These are phyloP conservation scores for Sebastes oblongus DNA, from an alignment of 2,797 vertebrate genomes.

Conservation along the genomic window DNA sequence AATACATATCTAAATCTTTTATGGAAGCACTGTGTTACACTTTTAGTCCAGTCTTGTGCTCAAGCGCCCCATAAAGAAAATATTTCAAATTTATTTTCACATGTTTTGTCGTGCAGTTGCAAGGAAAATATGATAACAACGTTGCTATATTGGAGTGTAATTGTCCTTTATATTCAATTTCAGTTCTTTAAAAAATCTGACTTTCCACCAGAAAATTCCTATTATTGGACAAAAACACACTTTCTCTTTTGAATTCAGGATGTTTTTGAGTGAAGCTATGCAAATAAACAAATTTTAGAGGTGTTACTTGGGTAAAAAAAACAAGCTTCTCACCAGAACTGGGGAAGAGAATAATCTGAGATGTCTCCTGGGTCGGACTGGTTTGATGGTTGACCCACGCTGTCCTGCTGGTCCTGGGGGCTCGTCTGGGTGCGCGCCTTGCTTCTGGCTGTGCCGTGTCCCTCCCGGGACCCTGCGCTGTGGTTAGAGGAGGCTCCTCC, in stretches of 20 bases:
- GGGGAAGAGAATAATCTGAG: constrained; percentile 90
- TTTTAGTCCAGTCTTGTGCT: not conserved
- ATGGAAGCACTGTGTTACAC: not conserved
- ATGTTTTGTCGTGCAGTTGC: not conserved
- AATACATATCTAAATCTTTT: not conserved
- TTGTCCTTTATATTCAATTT: not conserved
- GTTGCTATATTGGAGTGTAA: not conserved
- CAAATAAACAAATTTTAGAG: not conserved
- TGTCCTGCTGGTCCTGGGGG: constrained; percentile 28
- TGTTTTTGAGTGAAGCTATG: not conserved
- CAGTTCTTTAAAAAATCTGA: not conserved
- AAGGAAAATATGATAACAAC: not conserved
- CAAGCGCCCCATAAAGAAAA: not conserved
- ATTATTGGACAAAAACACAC: not conserved
- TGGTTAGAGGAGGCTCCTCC: constrained; percentile 55
- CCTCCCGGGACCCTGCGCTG: not conserved
- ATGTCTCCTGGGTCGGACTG: constrained; percentile 63
- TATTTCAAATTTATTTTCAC: not conserved
- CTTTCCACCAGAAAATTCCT: not conserved
- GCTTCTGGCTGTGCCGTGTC: not conserved
- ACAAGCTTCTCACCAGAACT: constrained; percentile 82
- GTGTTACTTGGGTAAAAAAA: not conserved
- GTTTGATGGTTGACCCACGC: not conserved
- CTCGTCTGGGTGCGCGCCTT: not conserved
- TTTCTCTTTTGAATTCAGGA: not conserved